Conservation (phyloP, 2,888 invertebrate species). For the Periphyllus acericola region DNA sequence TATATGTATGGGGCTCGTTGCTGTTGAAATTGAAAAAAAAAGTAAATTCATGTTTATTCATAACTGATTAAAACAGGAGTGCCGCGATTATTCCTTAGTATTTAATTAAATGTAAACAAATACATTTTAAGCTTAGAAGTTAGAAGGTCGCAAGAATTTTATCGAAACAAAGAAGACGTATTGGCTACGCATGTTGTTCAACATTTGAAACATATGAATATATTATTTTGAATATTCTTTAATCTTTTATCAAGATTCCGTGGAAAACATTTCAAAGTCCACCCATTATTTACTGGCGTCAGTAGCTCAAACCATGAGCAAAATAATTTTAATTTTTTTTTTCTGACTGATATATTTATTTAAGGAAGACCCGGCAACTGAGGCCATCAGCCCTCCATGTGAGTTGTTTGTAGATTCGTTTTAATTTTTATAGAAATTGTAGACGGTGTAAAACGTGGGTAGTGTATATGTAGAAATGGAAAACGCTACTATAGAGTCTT, state of each 20-base stretch:
- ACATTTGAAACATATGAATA: neutral
- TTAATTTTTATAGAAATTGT: too few species aligned
- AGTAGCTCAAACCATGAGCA: neutral
- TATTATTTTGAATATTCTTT: neutral
- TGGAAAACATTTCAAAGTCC: neutral
- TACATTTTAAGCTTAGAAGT: neutral
- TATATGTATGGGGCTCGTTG: too few species aligned
- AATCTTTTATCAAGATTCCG: neutral
- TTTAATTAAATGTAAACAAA: neutral
- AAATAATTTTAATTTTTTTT: too few species aligned
- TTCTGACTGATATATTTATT: too few species aligned
- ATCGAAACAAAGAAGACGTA: neutral
- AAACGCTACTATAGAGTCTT: too few species aligned
- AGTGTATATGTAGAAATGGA: too few species aligned
- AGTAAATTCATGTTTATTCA: neutral
- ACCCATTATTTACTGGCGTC: neutral
- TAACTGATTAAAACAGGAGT: neutral
- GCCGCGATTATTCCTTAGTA: neutral
- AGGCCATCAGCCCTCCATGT: too few species aligned
- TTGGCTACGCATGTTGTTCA: neutral
- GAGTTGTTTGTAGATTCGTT: too few species aligned
- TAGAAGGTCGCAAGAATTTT: too few species aligned
- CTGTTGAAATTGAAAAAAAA: neutral
- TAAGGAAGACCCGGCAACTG: too few species aligned
- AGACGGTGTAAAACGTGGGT: too few species aligned